phyloP scores from a whole-genome alignment of 2,797 vertebrate genomes.

The Chloroceryle inda region DNA sequence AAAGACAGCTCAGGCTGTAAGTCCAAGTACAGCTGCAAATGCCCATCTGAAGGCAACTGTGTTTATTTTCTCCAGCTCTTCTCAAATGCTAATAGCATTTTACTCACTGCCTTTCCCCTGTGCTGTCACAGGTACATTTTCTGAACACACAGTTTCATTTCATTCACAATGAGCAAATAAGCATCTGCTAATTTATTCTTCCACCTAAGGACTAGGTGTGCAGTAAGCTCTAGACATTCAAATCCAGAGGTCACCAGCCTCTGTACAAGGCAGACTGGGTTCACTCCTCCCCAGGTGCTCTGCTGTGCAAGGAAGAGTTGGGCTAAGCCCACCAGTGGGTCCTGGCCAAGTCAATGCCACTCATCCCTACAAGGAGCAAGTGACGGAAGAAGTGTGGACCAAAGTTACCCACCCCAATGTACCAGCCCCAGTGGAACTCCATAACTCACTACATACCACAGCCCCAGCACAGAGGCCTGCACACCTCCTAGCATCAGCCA shows the following conservation, averaged over 20 bases:
- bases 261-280: background rate
- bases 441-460: background rate
- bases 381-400: background rate
- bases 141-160: background rate
- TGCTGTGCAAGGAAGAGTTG: rapidly evolving
- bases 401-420: background rate
- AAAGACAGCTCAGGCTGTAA: background rate
- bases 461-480: background rate
- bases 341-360: background rate
- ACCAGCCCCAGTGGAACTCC: background rate
- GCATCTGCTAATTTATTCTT: background rate
- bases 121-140: too few relatives aligned
- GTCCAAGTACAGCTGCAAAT: background rate
- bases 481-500: background rate
- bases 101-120: background rate
- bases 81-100: background rate
- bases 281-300: background rate
- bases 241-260: background rate
- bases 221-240: rapidly evolving
- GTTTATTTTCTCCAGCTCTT: background rate
- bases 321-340: background rate
- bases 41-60: background rate
- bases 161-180: background rate
- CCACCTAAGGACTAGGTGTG: background rate
- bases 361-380: background rate